Conservation (phyloP, 2,888 invertebrate genomes). For the Osmoderma eremita region DNA sequence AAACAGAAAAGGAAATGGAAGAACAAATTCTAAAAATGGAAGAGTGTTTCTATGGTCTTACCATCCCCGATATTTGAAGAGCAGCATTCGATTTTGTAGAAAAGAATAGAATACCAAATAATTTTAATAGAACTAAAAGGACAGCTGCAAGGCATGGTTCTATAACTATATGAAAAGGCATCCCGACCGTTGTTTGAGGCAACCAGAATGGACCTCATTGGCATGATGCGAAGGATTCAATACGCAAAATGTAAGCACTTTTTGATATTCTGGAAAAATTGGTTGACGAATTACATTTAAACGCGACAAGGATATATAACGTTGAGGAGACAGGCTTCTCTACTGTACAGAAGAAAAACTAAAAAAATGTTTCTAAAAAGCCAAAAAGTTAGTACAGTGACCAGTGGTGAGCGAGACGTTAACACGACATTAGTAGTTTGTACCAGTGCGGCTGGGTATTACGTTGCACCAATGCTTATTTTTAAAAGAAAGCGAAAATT, state of each 20-base stretch:
- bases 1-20: too few species aligned
- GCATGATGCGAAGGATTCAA: conserved; percentile 34
- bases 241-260: conserved; percentile 44
- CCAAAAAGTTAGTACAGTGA: conserved; percentile 46
- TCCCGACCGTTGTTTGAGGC: conserved; percentile 3
- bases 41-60: conserved; percentile 40
- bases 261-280: conserved; percentile 46
- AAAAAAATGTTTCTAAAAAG: conserved; percentile 46
- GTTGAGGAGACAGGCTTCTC: conserved; percentile 47
- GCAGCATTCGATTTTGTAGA: conserved; percentile 42
- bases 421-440: conserved; percentile 49
- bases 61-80: conserved; percentile 4
- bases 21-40: too few species aligned
- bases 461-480: conserved; percentile 50
- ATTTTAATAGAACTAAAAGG: conserved; percentile 36
- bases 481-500: conserved; percentile 40
- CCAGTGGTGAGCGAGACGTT: conserved; percentile 50
- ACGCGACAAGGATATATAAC: conserved; percentile 46
- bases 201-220: conserved; percentile 1
- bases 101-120: conserved; percentile 34
- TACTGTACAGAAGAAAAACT: conserved; percentile 46
- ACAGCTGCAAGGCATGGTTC: conserved; percentile 40
- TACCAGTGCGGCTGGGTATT: conserved; percentile 47
- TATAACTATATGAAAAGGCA: conserved; percentile 33
- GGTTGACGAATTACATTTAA: conserved; percentile 45